Conservation (phyloP, 2,888 invertebrate genomes). For the Pogonocherus hispidulus region DNA sequence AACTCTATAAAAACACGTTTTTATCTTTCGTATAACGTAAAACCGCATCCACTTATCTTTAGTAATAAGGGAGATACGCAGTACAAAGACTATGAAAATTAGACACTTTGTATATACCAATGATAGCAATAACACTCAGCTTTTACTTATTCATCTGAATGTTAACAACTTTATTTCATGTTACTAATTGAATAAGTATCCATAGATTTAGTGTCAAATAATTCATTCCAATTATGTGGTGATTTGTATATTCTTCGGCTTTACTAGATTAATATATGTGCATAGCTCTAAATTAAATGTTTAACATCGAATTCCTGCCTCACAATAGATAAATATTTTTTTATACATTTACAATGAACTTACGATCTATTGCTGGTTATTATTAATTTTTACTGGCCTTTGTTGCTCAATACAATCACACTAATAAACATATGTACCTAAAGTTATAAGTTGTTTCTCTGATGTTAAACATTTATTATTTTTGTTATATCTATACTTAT, state of each 20-base stretch:
- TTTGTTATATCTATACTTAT: constrained; percentile 21
- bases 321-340: constrained; percentile 60
- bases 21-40: too few relatives aligned
- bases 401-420: constrained; percentile 62
- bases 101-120: too few relatives aligned
- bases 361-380: constrained; percentile 40
- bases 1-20: too few relatives aligned
- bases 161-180: too few relatives aligned
- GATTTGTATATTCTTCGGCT: constrained; percentile 21
- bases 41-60: too few relatives aligned
- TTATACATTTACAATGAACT: constrained; percentile 59
- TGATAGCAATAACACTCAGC: too few relatives aligned
- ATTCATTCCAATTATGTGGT: background rate
- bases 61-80: too few relatives aligned
- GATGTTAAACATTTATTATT: constrained; percentile 66
- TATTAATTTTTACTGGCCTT: constrained; percentile 41
- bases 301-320: constrained; percentile 66
- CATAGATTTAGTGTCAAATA: background rate
- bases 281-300: constrained; percentile 60
- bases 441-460: constrained; percentile 50
- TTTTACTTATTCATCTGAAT: too few relatives aligned
- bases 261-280: constrained; percentile 35
- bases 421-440: constrained; percentile 53
- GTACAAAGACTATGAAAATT: too few relatives aligned
- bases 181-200: too few relatives aligned